These are phyloP conservation scores for Sebastes elongatus DNA, from an alignment of 2,797 vertebrate species.

Conservation along the genomic window DNA sequence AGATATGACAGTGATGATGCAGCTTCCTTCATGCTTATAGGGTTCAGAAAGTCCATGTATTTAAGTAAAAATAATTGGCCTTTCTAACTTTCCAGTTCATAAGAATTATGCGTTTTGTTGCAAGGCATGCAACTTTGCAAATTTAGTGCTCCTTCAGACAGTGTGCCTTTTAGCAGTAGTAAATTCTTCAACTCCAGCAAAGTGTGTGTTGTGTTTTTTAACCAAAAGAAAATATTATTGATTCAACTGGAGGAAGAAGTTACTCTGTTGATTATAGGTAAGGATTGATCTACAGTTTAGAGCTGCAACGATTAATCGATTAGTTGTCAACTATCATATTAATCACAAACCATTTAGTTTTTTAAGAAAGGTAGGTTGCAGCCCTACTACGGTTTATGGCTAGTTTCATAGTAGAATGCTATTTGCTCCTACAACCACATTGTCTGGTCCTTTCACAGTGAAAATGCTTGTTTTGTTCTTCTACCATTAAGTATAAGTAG, in stretches of 20 bases:
- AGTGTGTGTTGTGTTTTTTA: neutral
- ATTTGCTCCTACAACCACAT: neutral
- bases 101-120: neutral
- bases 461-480: constrained; percentile 35
- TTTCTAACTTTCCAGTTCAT: neutral
- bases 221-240: neutral
- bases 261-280: neutral
- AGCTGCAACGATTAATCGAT: too few relatives aligned
- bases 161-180: neutral
- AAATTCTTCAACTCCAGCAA: neutral
- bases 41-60: neutral
- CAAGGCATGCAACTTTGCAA: neutral
- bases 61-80: too few relatives aligned
- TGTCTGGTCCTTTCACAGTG: neutral
- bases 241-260: neutral
- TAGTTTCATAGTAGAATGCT: neutral
- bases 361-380: too few relatives aligned
- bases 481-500: neutral
- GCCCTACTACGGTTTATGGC: neutral
- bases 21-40: too few relatives aligned
- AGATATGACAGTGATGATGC: too few relatives aligned
- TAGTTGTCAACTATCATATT: too few relatives aligned
- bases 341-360: too few relatives aligned
- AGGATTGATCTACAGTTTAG: neutral
- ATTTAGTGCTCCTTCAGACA: neutral